Evolutionary conservation across 53 echinoderm and acorn worm species (phyloP).

Genomic region (Echinometra lucunter): DNA sequence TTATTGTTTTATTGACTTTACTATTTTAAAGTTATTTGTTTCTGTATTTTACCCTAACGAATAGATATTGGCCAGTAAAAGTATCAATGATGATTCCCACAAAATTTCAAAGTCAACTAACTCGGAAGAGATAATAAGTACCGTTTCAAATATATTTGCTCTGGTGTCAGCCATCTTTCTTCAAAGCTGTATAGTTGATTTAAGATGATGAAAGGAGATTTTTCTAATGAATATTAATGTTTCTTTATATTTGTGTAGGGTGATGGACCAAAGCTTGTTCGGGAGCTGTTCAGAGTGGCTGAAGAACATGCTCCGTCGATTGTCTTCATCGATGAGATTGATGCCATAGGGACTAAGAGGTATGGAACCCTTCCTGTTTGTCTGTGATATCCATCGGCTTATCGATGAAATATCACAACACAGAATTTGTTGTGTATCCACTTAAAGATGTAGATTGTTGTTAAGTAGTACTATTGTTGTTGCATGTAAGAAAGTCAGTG

Average conservation of each 20-base stretch:
- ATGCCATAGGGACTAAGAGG: conserved; percentile 99
- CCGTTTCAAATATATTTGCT: not conserved
- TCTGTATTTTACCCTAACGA: not conserved
- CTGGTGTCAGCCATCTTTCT: not conserved
- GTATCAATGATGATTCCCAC: not conserved
- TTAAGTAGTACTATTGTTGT: too few relatives aligned
- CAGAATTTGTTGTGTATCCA: too few relatives aligned
- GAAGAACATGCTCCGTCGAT: conserved; percentile 98
- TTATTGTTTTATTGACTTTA: not conserved
- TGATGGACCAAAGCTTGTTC: conserved; percentile 96
- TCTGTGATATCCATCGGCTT: not conserved
- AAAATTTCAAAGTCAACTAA: not conserved
- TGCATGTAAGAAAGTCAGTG: too few relatives aligned
- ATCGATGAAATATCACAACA: too few relatives aligned
- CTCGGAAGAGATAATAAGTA: not conserved
- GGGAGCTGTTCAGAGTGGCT: conserved; percentile 96
- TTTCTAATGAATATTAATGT: not conserved
- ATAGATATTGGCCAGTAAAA: not conserved
- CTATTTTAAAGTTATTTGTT: too few relatives aligned
- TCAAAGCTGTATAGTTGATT: not conserved
- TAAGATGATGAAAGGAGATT: not conserved
- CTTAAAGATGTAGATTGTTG: too few relatives aligned
- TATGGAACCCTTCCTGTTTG: conserved; percentile 21
- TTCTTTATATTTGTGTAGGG: conserved; percentile 70
- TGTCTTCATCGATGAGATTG: conserved; percentile 99